Evolutionary conservation across 2,797 vertebrate species (phyloP).

Genomic region (Hephaestus fuliginosus): DNA sequence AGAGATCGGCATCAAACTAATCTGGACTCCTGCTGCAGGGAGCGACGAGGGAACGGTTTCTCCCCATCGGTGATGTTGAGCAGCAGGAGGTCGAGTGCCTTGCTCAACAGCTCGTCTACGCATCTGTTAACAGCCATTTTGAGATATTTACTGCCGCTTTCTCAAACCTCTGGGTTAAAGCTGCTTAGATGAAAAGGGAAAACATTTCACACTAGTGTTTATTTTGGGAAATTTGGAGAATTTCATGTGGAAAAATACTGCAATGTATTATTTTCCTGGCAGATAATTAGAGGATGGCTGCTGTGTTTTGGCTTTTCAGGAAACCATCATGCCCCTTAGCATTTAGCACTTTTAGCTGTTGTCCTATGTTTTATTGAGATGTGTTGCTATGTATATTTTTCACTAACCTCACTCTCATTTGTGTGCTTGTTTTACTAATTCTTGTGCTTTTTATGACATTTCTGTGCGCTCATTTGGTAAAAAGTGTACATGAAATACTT

Average conservation of each 20-base stretch:
- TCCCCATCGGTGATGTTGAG: neutral
- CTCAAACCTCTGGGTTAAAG: neutral
- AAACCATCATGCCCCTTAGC: neutral
- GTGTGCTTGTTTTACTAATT: too few relatives aligned
- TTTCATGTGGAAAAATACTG: too few relatives aligned
- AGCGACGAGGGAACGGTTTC: neutral
- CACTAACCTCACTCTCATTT: too few relatives aligned
- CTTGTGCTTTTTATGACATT: too few relatives aligned
- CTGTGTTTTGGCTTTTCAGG: neutral
- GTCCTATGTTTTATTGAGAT: neutral
- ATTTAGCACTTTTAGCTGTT: neutral
- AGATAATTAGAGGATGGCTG: neutral
- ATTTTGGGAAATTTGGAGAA: too few relatives aligned
- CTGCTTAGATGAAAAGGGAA: neutral
- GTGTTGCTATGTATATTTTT: too few relatives aligned
- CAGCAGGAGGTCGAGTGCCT: slow-evolving; percentile 19
- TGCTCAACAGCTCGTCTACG: neutral
- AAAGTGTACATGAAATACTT: too few relatives aligned
- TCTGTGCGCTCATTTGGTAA: too few relatives aligned
- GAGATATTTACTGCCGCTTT: neutral
- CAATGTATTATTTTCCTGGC: neutral
- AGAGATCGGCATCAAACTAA: slow-evolving; percentile 14
- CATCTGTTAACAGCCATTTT: neutral
- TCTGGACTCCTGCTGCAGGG: slow-evolving; percentile 3
- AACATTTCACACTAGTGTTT: neutral